Percentiles rank a stretch among this genome's conserved stretches.
phyloP scores from a whole-genome alignment of 1,140 invertebrate genomes.

The Portunus trituberculatus region DNA sequence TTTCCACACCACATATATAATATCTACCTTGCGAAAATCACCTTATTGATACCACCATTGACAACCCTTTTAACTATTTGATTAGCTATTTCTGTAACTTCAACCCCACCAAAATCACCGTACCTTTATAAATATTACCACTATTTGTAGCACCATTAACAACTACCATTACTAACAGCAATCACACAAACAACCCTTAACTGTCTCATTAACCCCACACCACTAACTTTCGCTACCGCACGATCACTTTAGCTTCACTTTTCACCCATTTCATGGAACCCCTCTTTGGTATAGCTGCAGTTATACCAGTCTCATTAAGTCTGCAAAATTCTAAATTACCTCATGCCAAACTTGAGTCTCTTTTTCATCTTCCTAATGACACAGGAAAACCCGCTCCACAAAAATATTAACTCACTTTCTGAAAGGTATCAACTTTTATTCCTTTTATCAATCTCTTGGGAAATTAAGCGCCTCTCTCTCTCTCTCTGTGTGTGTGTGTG shows the following conservation, averaged over 20 bases:
- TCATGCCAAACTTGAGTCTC: background rate
- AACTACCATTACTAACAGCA: no score
- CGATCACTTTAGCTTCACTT: no score
- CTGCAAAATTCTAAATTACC: background rate
- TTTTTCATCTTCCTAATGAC: constrained; percentile 2
- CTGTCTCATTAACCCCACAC: no score
- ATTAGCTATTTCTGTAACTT: background rate
- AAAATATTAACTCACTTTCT: constrained; percentile 16
- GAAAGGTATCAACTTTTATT: background rate
- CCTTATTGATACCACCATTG: no score
- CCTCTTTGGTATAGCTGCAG: background rate
- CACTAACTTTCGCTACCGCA: no score
- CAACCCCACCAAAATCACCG: no score
- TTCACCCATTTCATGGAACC: no score
- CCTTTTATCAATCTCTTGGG: constrained; percentile 21
- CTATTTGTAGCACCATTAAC: no score
- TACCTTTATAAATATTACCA: no score
- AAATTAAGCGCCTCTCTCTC: background rate
- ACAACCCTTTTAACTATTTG: background rate
- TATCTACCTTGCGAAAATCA: no score
- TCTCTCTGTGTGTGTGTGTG: background rate
- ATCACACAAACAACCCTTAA: no score
- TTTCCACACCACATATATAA: no score
- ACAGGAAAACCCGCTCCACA: background rate
- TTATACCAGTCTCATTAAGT: background rate